Evolutionary conservation across 92 coral and sea anemone species (phyloP), one percentile per base, ranked within the genome.

Genomic region (Siderastrea siderea): DNA sequence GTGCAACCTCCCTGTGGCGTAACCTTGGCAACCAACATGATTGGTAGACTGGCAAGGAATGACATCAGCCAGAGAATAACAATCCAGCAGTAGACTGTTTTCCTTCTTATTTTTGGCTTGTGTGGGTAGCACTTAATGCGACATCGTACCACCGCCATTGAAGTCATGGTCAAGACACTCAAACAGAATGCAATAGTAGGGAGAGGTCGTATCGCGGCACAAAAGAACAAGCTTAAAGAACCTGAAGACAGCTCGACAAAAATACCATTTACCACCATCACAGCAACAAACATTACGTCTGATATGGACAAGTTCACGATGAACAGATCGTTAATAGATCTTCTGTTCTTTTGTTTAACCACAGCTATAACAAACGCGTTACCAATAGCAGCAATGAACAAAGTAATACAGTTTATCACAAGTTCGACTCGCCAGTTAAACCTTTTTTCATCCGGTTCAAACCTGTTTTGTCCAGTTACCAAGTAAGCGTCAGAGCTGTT

Each of bases 71-170:
- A 89, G 12, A 84, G 43, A 15, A 66, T 45, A 8, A 78, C 11
- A 16, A 89, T 74, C 88, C 93, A 84, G 19, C 84, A 2, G 52
- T 84, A 68, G 47, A 76, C 86, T 55, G 43, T 70, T 12, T 43
- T 2, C 17, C 38, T 47, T 48, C 68, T 63, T 88, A 92, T 74
- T 61, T 89, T 92, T 61, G 92, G 85, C 57, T 88, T 84, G 69
- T 78, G 82, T 0, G 93, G 95, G 43, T 89, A 79, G 4, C 85
- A 84, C 63, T 89, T 92, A 47, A 89, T 87, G 11, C 78, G 66
- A 48, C 92, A 88, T 3, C 93, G 90, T 49, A 84, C 66, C 3
- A 92, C 58, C 4, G 95, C 93, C 95, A 92, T 92, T 47, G 92
- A 65, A 6, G 95, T 75, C 10, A 92, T 92, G 51, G 95, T 92